Evolutionary conservation across 1,140 invertebrate species (phyloP).

Genomic region (Drosophila nigrodunni): DNA sequence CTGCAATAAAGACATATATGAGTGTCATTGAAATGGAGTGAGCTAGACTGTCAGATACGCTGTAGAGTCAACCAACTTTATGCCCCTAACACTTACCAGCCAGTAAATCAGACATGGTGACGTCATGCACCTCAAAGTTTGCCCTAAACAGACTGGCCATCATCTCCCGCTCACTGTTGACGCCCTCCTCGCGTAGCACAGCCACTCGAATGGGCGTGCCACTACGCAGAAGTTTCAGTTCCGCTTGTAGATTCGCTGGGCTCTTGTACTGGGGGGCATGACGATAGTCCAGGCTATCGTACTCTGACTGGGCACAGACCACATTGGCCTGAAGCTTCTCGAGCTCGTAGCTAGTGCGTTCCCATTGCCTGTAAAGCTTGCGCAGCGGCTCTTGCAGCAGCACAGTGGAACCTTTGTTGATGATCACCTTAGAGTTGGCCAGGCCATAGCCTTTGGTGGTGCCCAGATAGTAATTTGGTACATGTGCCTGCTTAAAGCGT

Average conservation of each 20-base stretch:
- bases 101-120: slow-evolving; percentile 95
- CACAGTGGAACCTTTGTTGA: slow-evolving; percentile 87
- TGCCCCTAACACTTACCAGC: slow-evolving; percentile 83
- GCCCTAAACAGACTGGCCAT: slow-evolving; percentile 95
- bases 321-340: slow-evolving; percentile 93
- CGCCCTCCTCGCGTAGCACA: slow-evolving; percentile 97
- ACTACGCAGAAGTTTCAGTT: slow-evolving; percentile 77
- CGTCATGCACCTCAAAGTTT: slow-evolving; percentile 96
- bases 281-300: slow-evolving; percentile 87
- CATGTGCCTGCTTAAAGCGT: slow-evolving; percentile 87
- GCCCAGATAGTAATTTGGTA: slow-evolving; percentile 91
- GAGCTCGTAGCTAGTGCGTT: slow-evolving; percentile 96
- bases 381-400: slow-evolving; percentile 89
- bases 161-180: slow-evolving; percentile 99
- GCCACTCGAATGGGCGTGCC: slow-evolving; percentile 89
- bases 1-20: slow-evolving; percentile 27
- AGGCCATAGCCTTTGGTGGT: slow-evolving; percentile 88
- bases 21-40: too few relatives aligned
- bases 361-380: slow-evolving; percentile 93
- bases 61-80: too few relatives aligned
- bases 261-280: slow-evolving; percentile 88
- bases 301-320: slow-evolving; percentile 92
- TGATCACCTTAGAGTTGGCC: slow-evolving; percentile 86
- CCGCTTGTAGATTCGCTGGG: slow-evolving; percentile 89
- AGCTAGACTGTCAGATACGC: too few relatives aligned